Percentiles rank a stretch among this genome's conserved stretches.
Conservation (phyloP, 2,797 vertebrate genomes). For the Onychomys torridus region DNA sequence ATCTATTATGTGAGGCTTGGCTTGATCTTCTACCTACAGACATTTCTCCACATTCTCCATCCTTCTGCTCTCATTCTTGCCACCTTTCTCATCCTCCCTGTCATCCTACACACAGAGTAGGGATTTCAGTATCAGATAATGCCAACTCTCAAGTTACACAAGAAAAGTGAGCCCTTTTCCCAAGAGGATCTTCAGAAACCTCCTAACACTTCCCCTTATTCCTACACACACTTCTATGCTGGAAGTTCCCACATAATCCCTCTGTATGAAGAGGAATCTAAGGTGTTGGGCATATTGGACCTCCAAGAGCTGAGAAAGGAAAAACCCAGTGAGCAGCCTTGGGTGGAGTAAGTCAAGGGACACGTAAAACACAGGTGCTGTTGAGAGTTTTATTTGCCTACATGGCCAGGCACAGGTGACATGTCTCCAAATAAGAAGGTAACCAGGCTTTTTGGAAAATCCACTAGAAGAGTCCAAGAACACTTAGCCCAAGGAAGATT, state of each 20-base stretch:
- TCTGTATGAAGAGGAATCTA: neutral
- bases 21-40: too few relatives aligned
- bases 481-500: neutral
- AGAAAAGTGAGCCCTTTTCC: neutral
- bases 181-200: neutral
- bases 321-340: accelerated
- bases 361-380: neutral
- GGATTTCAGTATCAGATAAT: accelerated
- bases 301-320: neutral
- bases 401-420: neutral
- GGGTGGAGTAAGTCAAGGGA: neutral
- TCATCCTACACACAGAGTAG: neutral
- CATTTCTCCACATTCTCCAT: neutral
- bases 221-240: neutral
- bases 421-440: neutral
- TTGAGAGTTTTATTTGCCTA: constrained; percentile 56
- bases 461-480: accelerated
- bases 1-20: neutral
- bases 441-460: neutral
- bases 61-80: neutral
- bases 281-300: neutral
- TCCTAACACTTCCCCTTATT: too few relatives aligned
- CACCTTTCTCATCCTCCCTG: neutral
- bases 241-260: neutral
- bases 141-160: neutral